phyloP scores from a whole-genome alignment of 1,140 invertebrate genomes.

The Chionoecetes opilio region DNA sequence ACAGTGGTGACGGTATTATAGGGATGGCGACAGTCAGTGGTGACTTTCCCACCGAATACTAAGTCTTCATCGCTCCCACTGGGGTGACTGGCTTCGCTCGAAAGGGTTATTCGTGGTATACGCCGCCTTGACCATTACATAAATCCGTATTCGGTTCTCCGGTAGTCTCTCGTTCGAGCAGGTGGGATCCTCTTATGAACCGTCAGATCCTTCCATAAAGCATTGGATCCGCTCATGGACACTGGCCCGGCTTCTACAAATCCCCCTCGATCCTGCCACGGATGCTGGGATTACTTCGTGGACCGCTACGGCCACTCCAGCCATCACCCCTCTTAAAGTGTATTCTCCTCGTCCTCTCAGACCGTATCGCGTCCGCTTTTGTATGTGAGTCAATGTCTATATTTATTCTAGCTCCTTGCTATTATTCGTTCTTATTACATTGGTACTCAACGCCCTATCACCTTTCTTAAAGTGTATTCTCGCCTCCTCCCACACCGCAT shows the following conservation, averaged over 20 bases:
- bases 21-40: not conserved
- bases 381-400: no score
- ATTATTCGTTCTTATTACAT: not conserved
- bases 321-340: not conserved
- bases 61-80: not conserved
- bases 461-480: not conserved
- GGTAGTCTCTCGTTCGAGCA: not conserved
- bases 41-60: not conserved
- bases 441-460: not conserved
- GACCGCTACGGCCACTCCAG: constrained; percentile 34
- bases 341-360: constrained; percentile 52
- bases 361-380: not conserved
- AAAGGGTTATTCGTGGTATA: not conserved
- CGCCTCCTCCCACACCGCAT: not conserved
- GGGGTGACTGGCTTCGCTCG: not conserved
- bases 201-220: constrained; percentile 75
- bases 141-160: constrained; percentile 35
- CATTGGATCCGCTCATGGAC: constrained; percentile 68
- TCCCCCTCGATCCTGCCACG: constrained; percentile 67
- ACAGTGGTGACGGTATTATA: no score
- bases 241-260: constrained; percentile 66
- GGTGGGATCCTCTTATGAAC: constrained; percentile 69
- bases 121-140: not conserved
- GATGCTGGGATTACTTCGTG: constrained; percentile 65
- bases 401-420: not conserved